Evolutionary conservation across 37 sponge, comb jelly and placozoan species (phyloP), one percentile per base, ranked within the genome.

Genomic region (Mnemiopsis leidyi): DNA sequence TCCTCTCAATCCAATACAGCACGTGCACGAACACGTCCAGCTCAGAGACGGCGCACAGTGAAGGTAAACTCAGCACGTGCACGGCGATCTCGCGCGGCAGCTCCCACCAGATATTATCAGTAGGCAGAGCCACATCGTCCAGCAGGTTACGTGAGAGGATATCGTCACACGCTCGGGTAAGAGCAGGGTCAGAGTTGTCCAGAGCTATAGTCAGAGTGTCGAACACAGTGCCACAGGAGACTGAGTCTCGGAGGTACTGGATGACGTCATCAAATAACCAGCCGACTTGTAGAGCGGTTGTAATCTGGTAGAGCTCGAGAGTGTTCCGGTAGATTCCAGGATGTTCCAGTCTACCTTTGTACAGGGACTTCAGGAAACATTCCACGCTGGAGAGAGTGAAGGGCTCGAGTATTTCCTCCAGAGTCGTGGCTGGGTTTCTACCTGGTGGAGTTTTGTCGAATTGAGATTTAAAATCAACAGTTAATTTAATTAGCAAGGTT

Each of bases 1-100:
- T 85, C 61, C 90, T 13, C 90, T 85, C 90, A 28, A 85, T 37
- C 90, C 90, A 85, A 26, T 85, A 85, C 90, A 85, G 61, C 90
- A 85, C 90, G 61, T 40, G 61, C 90, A 85, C 61, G 36, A 85
- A 38, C 90, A 85, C 90, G 61, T 85, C 90, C 90, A 85, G n/a
- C 90, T 85, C 90, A 9, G 61, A 36, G 90, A 37, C n/a, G 24
- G 36, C 61, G 40, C 90, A 61, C 61, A 85, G 61, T 25, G 35
- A 2, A 0, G 29, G n/a, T 28, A 85, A 33, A 3, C 90, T 21
- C 90, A 85, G 90, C 61, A 85, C 61, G 90, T 85, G 90, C 61
- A 40, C 90, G 38, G 36, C 90, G 0, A 85, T 38, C 25, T 38
- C 90, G 21, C 90, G 23, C 30, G 32, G 36, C 3, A 85, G 29